These are phyloP conservation scores for Chymomyza caudatula DNA, from an alignment of 2,888 invertebrate species.

Conservation along the genomic window DNA sequence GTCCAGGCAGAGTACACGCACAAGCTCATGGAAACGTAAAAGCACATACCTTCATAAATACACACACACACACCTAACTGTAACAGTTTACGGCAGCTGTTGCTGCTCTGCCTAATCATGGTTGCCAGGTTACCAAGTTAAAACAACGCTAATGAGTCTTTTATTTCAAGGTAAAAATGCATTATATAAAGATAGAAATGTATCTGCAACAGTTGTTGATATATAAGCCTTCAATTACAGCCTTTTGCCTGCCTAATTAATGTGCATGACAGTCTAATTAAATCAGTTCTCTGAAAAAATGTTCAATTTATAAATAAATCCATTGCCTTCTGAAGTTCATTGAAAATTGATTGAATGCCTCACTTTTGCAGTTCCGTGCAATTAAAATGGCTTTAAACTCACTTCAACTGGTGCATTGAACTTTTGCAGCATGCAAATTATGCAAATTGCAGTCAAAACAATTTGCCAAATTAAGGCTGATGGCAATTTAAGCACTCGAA, in stretches of 20 bases:
- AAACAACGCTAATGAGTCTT: constrained; percentile 26
- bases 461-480: neutral
- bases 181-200: neutral
- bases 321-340: neutral
- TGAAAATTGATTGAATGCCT: neutral
- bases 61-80: neutral
- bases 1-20: neutral
- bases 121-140: neutral
- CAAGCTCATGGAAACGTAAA: neutral
- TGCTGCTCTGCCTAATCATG: neutral
- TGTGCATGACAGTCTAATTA: neutral
- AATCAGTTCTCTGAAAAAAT: neutral
- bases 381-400: too few species aligned
- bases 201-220: neutral
- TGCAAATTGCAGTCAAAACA: constrained; percentile 32
- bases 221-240: neutral
- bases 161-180: constrained; percentile 20
- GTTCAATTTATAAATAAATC: neutral
- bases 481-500: neutral
- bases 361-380: neutral
- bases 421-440: constrained; percentile 16
- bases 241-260: neutral
- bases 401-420: neutral
- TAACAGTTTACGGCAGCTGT: neutral
- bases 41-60: neutral